Evolutionary conservation across 2,797 vertebrate genomes (phyloP).

Genomic region (Mormyrops attenuatus): DNA sequence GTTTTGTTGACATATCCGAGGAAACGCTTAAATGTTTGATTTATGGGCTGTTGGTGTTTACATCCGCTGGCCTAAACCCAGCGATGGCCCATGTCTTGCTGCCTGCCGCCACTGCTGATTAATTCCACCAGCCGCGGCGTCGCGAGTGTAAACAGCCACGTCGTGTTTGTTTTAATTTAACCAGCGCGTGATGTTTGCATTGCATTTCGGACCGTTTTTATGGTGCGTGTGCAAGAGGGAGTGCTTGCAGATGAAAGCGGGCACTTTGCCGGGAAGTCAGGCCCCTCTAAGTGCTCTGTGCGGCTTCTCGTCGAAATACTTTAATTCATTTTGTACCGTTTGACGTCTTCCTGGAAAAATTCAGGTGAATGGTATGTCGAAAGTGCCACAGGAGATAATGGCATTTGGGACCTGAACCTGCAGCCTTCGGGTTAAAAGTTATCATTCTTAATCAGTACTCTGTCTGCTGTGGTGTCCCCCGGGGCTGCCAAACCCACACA

Average conservation of each 20-base stretch:
- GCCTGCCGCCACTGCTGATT: not conserved
- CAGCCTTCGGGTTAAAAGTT: not conserved
- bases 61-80: not conserved
- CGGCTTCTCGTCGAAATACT: not conserved
- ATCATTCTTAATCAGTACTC: not conserved
- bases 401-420: not conserved
- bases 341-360: not conserved
- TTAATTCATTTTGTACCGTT: not conserved
- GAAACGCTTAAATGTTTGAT: not conserved
- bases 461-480: not conserved
- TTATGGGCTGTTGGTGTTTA: not conserved
- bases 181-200: not conserved
- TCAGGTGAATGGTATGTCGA: not conserved
- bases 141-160: not conserved
- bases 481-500: not conserved
- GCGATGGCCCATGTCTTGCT: not conserved
- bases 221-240: too few relatives aligned
- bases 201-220: not conserved
- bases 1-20: not conserved
- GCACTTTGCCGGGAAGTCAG: not conserved
- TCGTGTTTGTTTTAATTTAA: constrained; percentile 8
- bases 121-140: not conserved
- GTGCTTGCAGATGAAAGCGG: not conserved
- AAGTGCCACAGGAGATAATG: not conserved
- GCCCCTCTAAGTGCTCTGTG: not conserved